Evolutionary conservation across 2,113 vertebrate species (phyloP), one percentile per base, ranked within the genome.

Genomic region (Brachyistius frenatus): DNA sequence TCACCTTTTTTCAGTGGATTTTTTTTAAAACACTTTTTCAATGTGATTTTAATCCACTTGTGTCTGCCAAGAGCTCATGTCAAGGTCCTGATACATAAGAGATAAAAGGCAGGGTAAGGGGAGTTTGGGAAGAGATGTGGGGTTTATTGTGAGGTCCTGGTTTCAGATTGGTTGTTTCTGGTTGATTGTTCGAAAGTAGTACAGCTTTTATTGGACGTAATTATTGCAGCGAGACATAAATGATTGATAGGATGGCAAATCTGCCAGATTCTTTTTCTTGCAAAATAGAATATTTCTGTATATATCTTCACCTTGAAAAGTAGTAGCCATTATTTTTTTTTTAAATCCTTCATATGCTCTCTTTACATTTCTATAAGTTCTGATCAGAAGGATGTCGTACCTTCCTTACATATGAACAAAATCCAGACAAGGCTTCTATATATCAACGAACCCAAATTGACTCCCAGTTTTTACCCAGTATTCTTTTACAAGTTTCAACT

Each of bases 361-460:
- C 88, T 94, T 91, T 94, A 93, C 92, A 94, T 87, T 90, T 90
- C 70, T 65, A 93, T 91, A 93, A 80, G 81, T 90, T 89, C 66
- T 60, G 65, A 83, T 83, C 73, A 91, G 91, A 96, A 94, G 90
- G 88, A 84, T 74, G 53, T 75, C 75, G 85, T 86, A 85, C 81
- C 84, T 84, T 91, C 81, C 91, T 76, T 91, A 94, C 92, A 94
- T 94, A 84, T 89, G 89, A 92, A 95, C 94, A 95, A 93, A 86
- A 94, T 95, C 94, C 96, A 97, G 96, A 97, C 96, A 97, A 97
- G 96, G 96, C 96, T 98, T 96, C 94, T 93, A 86, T 92, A 92
- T 87, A 83, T 93, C 89, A 86, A 89, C 89, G 88, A 92, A 87
- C 71, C 86, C 82, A 62, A 92, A 88, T 87, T 41, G 55, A 63